Conservation (phyloP, 1,140 invertebrate genomes). For the Campoletis sonorensis region DNA sequence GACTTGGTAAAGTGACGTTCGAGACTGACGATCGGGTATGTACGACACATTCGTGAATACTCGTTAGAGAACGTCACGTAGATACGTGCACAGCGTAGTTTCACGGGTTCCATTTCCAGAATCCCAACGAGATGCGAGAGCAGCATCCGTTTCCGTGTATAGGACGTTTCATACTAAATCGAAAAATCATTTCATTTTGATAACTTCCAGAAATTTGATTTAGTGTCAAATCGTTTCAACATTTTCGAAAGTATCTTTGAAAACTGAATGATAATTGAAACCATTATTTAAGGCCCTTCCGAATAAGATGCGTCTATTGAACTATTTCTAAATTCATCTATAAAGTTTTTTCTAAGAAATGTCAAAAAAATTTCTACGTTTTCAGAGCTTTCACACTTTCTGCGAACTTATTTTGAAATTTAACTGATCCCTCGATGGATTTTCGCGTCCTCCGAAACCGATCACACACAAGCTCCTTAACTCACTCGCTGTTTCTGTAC, state of each 20-base stretch:
- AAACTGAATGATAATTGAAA: too few relatives aligned
- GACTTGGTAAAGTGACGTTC: not conserved
- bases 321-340: too few relatives aligned
- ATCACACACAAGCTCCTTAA: not conserved
- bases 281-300: too few relatives aligned
- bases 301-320: too few relatives aligned
- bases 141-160: not conserved
- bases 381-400: too few relatives aligned
- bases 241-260: not conserved
- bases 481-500: not conserved
- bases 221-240: not conserved
- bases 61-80: conserved; percentile 21
- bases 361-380: too few relatives aligned
- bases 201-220: not conserved
- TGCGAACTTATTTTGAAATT: too few relatives aligned
- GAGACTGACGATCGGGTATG: conserved; percentile 12
- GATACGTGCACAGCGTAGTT: not conserved
- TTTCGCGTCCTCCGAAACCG: not conserved
- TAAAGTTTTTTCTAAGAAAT: too few relatives aligned
- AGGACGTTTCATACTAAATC: not conserved
- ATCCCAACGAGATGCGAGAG: conserved; percentile 12
- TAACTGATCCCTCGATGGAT: not conserved
- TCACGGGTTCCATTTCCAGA: not conserved
- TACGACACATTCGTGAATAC: conserved; percentile 21
- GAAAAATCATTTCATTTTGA: not conserved